Percentiles rank a stretch among this genome's conserved stretches.
Conservation (phyloP, 2,888 invertebrate species). For the Cryptus viduatorius region DNA sequence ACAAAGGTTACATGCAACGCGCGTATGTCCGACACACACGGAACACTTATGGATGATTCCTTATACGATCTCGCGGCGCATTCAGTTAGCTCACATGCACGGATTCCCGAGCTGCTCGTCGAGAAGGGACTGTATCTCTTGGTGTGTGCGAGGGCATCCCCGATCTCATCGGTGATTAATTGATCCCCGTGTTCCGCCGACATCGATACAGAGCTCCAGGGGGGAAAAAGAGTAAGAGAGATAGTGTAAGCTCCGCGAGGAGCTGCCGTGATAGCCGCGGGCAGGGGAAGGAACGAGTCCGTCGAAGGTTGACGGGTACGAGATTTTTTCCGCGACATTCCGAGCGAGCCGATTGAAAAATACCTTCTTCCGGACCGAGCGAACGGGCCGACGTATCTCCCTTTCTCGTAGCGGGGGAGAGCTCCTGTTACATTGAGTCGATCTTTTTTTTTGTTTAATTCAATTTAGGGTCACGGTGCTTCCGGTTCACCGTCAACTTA, state of each 20-base stretch:
- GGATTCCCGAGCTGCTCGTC: conserved; percentile 68
- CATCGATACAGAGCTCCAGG: conserved; percentile 69
- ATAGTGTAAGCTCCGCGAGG: conserved; percentile 46
- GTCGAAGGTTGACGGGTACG: conserved; percentile 71
- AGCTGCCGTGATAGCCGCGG: conserved; percentile 57
- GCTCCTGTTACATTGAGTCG: conserved; percentile 37
- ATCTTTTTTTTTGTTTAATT: conserved; percentile 3
- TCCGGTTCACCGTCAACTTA: conserved; percentile 55
- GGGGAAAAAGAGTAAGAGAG: conserved; percentile 35
- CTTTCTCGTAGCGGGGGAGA: conserved; percentile 25
- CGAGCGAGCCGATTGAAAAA: conserved; percentile 70
- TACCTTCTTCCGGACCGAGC: conserved; percentile 70
- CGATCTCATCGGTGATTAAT: conserved; percentile 82
- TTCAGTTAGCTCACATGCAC: conserved; percentile 70
- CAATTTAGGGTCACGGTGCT: conserved; percentile 24
- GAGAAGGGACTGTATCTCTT: conserved; percentile 57
- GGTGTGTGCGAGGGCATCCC: conserved; percentile 75
- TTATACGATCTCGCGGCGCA: conserved; percentile 57
- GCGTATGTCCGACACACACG: conserved; percentile 35
- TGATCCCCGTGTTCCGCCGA: conserved; percentile 76
- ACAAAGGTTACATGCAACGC: conserved; percentile 61
- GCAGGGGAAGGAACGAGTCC: conserved; percentile 67
- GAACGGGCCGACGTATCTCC: conserved; percentile 54
- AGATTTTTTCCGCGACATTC: conserved; percentile 73
- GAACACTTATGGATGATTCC: conserved; percentile 57